Conservation (phyloP, 1,140 invertebrate species). For the Caenorhabditis tropicalis region DNA sequence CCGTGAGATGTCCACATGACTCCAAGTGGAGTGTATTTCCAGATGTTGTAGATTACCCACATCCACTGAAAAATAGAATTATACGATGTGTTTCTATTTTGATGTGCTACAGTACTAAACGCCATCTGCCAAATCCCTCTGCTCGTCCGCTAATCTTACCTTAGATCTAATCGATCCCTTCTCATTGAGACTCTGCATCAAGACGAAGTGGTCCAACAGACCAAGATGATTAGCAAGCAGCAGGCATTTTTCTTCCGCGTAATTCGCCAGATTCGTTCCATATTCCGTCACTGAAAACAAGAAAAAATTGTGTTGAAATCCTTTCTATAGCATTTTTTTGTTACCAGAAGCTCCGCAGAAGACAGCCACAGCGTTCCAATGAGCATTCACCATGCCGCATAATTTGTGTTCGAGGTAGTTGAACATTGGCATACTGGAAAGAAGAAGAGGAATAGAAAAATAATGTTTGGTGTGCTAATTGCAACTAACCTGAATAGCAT, state of each 20-base stretch:
- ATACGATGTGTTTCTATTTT: too few species aligned
- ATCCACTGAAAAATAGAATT: conserved; percentile 56
- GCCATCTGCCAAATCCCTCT: neutral
- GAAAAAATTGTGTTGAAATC: neutral
- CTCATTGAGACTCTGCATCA: conserved; percentile 68
- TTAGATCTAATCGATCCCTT: conserved; percentile 62
- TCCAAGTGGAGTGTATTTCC: conserved; percentile 61
- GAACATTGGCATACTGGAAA: conserved; percentile 65
- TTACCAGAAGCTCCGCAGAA: conserved; percentile 66
- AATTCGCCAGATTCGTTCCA: conserved; percentile 62
- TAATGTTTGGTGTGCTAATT: conserved; percentile 10
- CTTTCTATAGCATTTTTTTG: neutral
- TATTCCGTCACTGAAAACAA: conserved; percentile 66
- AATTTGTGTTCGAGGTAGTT: conserved; percentile 63
- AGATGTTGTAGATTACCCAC: conserved; percentile 63
- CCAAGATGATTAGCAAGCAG: conserved; percentile 67
- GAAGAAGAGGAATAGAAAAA: neutral
- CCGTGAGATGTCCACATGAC: conserved; percentile 58
- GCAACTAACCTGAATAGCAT: conserved; percentile 57
- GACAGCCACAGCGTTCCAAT: conserved; percentile 63
- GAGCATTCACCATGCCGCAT: conserved; percentile 68
- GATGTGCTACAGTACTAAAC: too few species aligned
- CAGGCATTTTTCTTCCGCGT: conserved; percentile 64
- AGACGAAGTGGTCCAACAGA: conserved; percentile 66
- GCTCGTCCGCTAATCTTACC: conserved; percentile 46